Conservation (phyloP, 2,888 invertebrate species). For the Campoplex capitator region DNA sequence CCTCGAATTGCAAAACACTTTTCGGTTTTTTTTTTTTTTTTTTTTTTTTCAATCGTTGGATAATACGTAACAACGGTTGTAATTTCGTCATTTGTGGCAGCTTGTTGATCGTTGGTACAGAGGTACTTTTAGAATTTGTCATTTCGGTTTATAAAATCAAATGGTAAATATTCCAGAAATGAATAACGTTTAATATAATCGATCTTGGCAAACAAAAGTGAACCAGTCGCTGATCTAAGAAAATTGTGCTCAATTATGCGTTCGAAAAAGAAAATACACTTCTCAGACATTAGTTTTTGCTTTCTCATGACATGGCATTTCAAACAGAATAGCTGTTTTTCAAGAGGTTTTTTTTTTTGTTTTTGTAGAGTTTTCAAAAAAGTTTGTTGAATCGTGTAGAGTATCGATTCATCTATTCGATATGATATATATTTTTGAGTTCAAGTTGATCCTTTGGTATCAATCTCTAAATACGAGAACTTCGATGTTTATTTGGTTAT, state of each 20-base stretch:
- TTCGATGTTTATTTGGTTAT: neutral
- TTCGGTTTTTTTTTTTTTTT: neutral
- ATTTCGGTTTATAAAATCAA: neutral
- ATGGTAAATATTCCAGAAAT: neutral
- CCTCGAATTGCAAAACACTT: conserved; percentile 23
- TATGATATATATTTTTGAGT: neutral
- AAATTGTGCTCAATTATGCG: conserved; percentile 30
- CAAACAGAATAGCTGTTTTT: neutral
- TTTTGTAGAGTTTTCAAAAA: conserved; percentile 16
- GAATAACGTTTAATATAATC: neutral
- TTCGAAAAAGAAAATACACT: conserved; percentile 11
- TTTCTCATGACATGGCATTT: neutral
- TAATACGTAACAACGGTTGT: conserved; percentile 22
- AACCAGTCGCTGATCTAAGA: neutral
- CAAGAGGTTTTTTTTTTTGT: neutral
- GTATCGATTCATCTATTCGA: conserved; percentile 2
- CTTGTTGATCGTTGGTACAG: conserved; percentile 48
- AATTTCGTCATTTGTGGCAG: conserved; percentile 60
- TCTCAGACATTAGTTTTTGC: neutral
- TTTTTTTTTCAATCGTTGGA: conserved; percentile 5
- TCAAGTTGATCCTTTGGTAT: conserved; percentile 1
- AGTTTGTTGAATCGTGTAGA: conserved; percentile 2
- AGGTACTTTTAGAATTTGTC: conserved; percentile 55
- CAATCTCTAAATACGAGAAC: neutral
- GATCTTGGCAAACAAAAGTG: neutral